Evolutionary conservation across 2,888 invertebrate genomes (phyloP), one percentile per base, ranked within the genome.

Genomic region (Tholera decimalis): DNA sequence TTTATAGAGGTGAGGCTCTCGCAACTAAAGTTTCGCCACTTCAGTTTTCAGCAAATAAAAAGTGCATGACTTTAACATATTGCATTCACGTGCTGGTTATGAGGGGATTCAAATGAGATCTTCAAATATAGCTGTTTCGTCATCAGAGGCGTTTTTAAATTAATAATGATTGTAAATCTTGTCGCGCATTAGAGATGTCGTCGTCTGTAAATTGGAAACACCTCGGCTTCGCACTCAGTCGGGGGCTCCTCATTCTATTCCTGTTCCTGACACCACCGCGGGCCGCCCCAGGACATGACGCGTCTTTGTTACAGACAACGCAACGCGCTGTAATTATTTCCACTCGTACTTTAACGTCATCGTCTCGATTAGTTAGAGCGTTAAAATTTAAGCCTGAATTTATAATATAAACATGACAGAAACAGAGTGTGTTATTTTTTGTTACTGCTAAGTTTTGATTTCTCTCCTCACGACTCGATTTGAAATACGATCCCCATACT

Each of bases 131-230:
- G 84, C 85, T 74, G 86, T 91, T 91, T 88, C 91, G 90, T 92
- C 92, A 93, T 87, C 84, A 70, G 84, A 82, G 83, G 84, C 83
- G 84, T 89, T 93, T 91, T 92, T 91, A 93, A 93, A 93, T 93
- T 89, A 93, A 92, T 89, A 87, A 85, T 76, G 89, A 88, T 87
- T 91, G 91, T 93, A 93, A 94, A 94, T 93, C 93, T 92, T 89
- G 88, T 86, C 83, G 85, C 87, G 86, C 86, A 88, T 88, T 88
- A 86, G 85, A 85, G 83, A 81, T 63, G 83, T 82, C 84, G 86
- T 84, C 88, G 83, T 80, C 78, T 82, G 88, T 92, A 92, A 93
- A 94, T 93, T 93, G 91, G 91, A 91, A 92, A 92, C 93, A 92
- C 92, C 91, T 92, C 89, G 86, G 66, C 82, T 85, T 80, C 82